phyloP scores from a whole-genome alignment of 2,797 vertebrate genomes.

The Philypnodon macrostomus region DNA sequence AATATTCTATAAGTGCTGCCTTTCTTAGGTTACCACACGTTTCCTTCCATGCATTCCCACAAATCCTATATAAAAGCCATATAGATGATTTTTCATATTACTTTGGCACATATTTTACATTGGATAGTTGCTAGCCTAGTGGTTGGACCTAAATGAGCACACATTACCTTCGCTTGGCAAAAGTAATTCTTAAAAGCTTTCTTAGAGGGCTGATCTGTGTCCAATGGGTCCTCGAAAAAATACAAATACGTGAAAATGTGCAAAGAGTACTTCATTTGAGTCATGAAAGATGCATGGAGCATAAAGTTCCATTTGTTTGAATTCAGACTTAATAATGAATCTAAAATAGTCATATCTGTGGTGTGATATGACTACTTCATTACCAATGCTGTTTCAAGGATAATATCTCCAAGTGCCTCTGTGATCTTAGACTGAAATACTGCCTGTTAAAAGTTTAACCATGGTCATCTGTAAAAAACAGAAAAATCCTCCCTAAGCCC shows the following conservation, averaged over 20 bases:
- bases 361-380: slow-evolving; percentile 40
- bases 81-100: too few species aligned
- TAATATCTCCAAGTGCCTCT: slow-evolving; percentile 12
- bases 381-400: slow-evolving; percentile 41
- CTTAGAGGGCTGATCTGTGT: too few species aligned
- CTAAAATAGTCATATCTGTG: slow-evolving; percentile 28
- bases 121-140: too few species aligned
- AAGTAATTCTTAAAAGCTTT: too few species aligned
- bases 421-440: slow-evolving; percentile 18
- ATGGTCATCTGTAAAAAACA: neutral
- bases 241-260: slow-evolving; percentile 14
- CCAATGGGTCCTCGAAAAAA: too few species aligned
- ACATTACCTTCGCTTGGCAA: slow-evolving; percentile 1
- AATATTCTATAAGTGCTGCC: too few species aligned
- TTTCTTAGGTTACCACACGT: too few species aligned
- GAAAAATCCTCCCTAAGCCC: neutral
- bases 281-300: slow-evolving; percentile 50
- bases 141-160: too few species aligned
- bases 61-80: too few species aligned
- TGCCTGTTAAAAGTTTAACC: slow-evolving; percentile 9
- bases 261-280: slow-evolving; percentile 3
- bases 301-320: slow-evolving; percentile 28
- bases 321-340: slow-evolving; percentile 46
- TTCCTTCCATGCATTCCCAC: too few species aligned
- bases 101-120: too few species aligned